A percentile compares a stretch with the other conserved stretches of the same genome.
Conservation (phyloP, 2,888 invertebrate genomes). For the Ormyrus labotus region DNA sequence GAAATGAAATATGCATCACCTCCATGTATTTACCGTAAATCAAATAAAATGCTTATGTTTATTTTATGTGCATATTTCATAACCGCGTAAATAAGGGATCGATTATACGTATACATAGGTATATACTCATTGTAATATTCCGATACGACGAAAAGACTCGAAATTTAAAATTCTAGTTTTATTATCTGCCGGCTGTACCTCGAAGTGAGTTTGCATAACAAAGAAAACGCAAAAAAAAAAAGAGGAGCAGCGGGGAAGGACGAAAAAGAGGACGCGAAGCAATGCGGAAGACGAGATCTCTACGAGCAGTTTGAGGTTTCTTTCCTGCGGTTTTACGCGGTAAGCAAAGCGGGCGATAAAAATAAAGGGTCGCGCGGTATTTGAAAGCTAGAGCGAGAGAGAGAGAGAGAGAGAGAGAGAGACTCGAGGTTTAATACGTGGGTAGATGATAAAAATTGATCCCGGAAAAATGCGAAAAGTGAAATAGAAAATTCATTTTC, state of each 20-base stretch:
- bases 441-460: conserved; percentile 21
- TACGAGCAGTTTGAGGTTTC: conserved; percentile 28
- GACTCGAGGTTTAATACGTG: conserved; percentile 9
- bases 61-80: conserved; percentile 7
- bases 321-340: conserved; percentile 33
- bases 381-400: not conserved
- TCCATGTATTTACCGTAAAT: too few species aligned
- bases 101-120: conserved; percentile 14
- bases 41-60: conserved; percentile 7
- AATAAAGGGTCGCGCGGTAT: conserved; percentile 26
- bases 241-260: not conserved
- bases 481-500: conserved; percentile 37
- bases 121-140: not conserved
- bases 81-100: conserved; percentile 17
- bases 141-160: conserved; percentile 4
- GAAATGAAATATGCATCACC: too few species aligned
- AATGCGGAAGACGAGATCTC: conserved; percentile 7
- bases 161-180: conserved; percentile 31
- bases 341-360: conserved; percentile 36
- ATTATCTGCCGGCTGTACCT: not conserved
- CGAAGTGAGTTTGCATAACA: too few species aligned
- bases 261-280: not conserved
- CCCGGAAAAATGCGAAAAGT: not conserved
- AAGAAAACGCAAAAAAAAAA: too few species aligned
- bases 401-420: not conserved